Conservation (phyloP, 2,888 invertebrate species). For the Drosophila meridionalis region DNA sequence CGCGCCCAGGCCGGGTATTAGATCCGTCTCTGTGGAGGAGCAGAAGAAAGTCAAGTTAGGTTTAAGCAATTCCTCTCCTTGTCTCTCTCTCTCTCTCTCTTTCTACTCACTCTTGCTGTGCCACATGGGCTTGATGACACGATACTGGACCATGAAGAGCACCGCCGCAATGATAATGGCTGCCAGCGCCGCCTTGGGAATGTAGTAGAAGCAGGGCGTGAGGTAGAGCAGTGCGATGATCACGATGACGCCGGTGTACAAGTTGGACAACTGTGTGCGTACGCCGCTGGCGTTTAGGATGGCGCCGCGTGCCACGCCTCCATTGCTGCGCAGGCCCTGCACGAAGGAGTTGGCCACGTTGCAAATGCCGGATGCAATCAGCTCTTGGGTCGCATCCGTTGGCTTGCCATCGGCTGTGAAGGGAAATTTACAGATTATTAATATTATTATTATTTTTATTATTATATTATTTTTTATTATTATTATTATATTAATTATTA, state of each 20-base stretch:
- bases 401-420: conserved; percentile 89
- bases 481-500: background rate
- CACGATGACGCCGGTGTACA: conserved; percentile 93
- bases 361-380: conserved; percentile 92
- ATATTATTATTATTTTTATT: background rate
- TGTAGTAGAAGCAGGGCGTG: conserved; percentile 94
- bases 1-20: conserved; percentile 93
- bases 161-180: conserved; percentile 97
- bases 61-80: background rate
- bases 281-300: conserved; percentile 96
- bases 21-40: conserved; percentile 90
- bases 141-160: conserved; percentile 95
- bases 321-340: conserved; percentile 92
- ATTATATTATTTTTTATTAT: background rate
- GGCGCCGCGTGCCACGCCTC: conserved; percentile 93
- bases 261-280: conserved; percentile 92
- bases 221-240: conserved; percentile 93
- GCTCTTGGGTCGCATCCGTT: conserved; percentile 96
- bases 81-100: background rate
- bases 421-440: background rate
- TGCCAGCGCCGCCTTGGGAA: conserved; percentile 94
- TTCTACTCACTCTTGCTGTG: conserved; percentile 91
- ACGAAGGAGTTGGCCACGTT: conserved; percentile 95
- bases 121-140: conserved; percentile 95
- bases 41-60: background rate